Base-by-base conservation (phyloP, 2,888 invertebrate species). In the Ferdinandea cuprea region DNA sequence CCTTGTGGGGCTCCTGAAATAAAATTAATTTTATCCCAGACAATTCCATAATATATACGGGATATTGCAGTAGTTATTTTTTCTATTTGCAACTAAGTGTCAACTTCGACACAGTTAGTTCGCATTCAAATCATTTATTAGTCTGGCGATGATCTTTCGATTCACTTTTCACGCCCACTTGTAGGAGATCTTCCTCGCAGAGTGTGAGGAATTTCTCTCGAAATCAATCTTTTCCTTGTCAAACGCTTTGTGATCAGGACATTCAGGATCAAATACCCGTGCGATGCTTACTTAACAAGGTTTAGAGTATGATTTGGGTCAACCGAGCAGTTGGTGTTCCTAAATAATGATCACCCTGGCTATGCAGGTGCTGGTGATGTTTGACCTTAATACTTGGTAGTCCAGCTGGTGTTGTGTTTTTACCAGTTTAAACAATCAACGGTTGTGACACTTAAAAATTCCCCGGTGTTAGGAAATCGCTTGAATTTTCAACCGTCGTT, bases 261-360 rank as follows among this genome's bases (percentile, higher is more conserved):
- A 28, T 84, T 69, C 35, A 84, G 84, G 48, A 79, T 84, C 37
- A 84, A 79, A 52, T 84, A 84, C 0, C 84, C 84, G 35, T 78
- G 78, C 0, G 79, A 69, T 0, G 78, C 78, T 0, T 78, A 84
- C 15, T 78, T 84, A 59, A 79, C 84, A 4, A 84, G 17, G 21
- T n/a, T 73, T 13, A 56, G 66, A 3, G 72, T 68, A 13, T 63
- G 48, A 46, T 83, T 66, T 9, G 77, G 68, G 42, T 81, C 76
- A 3, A 66, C 73, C 8, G 15, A 8, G n/a, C 9, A 5, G 4
- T 63, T 40, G 65, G 54, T 19, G 25, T 61, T 44, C 40, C 65
- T 21, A 40, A 15, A n/a, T n/a, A 4, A 17, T 58, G 50, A 9
- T n/a, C 52, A 21, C 9, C 19, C 0, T 9, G 28, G 25, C 19